Conservation (phyloP, 1,140 invertebrate species). For the Zaprionus gabonicus region DNA sequence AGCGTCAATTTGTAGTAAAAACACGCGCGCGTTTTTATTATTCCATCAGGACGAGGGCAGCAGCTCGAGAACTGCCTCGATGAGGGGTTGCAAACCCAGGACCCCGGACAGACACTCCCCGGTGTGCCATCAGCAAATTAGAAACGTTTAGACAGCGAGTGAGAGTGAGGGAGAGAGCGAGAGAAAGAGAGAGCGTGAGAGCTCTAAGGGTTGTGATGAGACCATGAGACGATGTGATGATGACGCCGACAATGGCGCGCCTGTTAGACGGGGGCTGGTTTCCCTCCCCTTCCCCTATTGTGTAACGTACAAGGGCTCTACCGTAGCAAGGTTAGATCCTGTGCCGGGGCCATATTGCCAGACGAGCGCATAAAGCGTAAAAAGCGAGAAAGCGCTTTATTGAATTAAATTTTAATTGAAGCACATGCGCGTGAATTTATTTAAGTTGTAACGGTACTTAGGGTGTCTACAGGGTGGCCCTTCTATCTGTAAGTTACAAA, state of each 20-base stretch:
- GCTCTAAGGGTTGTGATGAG: conserved; percentile 56
- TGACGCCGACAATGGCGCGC: conserved; percentile 43
- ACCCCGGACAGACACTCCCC: conserved; percentile 62
- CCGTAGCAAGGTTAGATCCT: background rate
- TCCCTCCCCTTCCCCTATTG: background rate
- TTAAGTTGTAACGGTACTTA: conserved; percentile 6
- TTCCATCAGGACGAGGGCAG: conserved; percentile 65
- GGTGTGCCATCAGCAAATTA: conserved; percentile 79
- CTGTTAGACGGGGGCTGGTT: conserved; percentile 30
- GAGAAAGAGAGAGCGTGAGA: conserved; percentile 29
- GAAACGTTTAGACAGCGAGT: conserved; percentile 71
- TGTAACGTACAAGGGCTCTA: background rate
- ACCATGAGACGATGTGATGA: conserved; percentile 28
- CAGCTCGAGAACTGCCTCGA: conserved; percentile 9
- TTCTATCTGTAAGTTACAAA: background rate
- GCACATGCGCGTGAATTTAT: conserved; percentile 49
- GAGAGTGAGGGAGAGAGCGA: background rate
- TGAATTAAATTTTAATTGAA: conserved; percentile 78
- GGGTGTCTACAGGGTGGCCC: background rate
- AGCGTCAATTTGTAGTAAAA: conserved; percentile 81
- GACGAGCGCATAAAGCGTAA: conserved; percentile 31
- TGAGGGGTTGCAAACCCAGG: conserved; percentile 53
- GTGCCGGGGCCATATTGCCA: conserved; percentile 55
- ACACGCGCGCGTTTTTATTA: conserved; percentile 80
- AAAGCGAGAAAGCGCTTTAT: conserved; percentile 54